Base-by-base conservation (phyloP, 1,140 invertebrate genomes). In the Pygmarrhopalites habei region DNA sequence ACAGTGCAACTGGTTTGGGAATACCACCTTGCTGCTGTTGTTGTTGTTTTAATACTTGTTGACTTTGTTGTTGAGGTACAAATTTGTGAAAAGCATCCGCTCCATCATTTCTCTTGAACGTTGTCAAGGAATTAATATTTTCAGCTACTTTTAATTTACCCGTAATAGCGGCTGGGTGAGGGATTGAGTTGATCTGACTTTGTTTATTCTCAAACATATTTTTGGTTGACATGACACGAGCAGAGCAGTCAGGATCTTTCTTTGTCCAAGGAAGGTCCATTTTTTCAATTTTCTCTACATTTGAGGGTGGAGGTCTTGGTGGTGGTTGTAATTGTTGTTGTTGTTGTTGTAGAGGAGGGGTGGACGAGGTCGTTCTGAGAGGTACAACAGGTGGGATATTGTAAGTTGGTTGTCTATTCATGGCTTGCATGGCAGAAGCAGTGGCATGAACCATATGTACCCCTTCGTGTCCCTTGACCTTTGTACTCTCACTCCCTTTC, bases 391-490 rank as follows among this genome's bases (percentile, higher is more conserved):
- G 53, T 12, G 58, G 39, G 51, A 23, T 1, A 63, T 5, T 5
- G 7, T 4, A n/a, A 25, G 44, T n/a, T 10, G 51, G 39, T 55
- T 59, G 47, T 15, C 53, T 55, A 26, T 57, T 46, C 65, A 70
- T 65, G 12, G 69, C 69, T 53, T 70, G 62, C 23, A 70, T 41
- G 3, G 69, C 69, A 0, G 60, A 67, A 15, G 63, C 66, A 12
- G 69, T 70, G 2, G 69, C 69, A 51, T 70, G 69, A 19, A 70
- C 60, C 58, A 67, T 70, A 51, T 70, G 69, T 25, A 70, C 69
- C 10, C 69, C 69, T 60, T 66, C 66, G 26, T 62, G 32, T 10
- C 21, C 43, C 28, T 43, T 43, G 2, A 26, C 26, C n/a, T n/a
- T n/a, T n/a, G n/a, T n/a, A n/a, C n/a, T n/a, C n/a, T n/a, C n/a